A percentile compares a stretch with the other conserved stretches of the same genome.
phyloP scores from a whole-genome alignment of 2,797 vertebrate genomes.

The Hydrophis major region DNA sequence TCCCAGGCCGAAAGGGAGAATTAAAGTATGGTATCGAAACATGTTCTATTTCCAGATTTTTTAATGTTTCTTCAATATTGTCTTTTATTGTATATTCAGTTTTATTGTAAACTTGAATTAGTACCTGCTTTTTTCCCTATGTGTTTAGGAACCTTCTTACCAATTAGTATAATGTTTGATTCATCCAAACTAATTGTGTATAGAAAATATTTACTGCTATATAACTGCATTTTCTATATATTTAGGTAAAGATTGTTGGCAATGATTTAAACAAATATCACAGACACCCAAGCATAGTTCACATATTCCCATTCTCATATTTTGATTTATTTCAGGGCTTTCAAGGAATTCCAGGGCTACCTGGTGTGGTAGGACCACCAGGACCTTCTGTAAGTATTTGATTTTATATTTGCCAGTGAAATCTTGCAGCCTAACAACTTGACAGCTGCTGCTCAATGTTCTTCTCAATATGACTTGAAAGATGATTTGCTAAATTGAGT shows the following conservation, averaged over 20 bases:
- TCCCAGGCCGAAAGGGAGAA: not conserved
- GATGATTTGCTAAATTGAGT: not conserved
- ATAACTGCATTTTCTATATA: not conserved
- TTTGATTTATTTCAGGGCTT: constrained; percentile 76
- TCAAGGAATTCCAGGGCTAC: constrained; percentile 83
- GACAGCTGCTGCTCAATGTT: not conserved
- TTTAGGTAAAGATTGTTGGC: not conserved
- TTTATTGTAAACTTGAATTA: not conserved
- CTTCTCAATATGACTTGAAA: not conserved
- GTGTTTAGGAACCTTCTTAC: not conserved
- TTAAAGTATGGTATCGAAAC: not conserved
- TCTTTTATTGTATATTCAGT: not conserved
- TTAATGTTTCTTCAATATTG: not conserved
- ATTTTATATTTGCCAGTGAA: not conserved
- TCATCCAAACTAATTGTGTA: not conserved
- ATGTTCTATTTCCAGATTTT: not conserved
- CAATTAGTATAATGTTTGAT: not conserved
- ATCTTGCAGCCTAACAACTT: not conserved
- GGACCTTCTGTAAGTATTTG: constrained; percentile 81
- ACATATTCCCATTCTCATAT: not conserved
- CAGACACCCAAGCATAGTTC: not conserved
- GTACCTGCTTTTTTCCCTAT: not conserved
- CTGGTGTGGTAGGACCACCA: constrained; percentile 80
- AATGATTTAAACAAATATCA: not conserved
- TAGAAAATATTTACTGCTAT: not conserved